Conservation (phyloP, 2,888 invertebrate genomes). For the Laspeyria flexula region DNA sequence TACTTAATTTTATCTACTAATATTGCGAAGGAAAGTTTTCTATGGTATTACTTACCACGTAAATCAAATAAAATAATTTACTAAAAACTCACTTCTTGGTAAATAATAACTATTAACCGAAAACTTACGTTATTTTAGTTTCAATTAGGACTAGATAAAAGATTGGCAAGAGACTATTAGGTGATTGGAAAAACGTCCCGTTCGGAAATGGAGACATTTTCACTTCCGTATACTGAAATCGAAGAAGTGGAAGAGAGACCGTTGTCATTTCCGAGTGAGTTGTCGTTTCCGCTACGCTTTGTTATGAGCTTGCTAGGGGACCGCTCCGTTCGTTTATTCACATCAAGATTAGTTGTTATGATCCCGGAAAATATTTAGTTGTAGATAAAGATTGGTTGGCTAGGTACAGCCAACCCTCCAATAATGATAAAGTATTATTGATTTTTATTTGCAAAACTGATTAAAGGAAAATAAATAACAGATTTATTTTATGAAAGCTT, state of each 20-base stretch:
- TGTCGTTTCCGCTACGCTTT: slow-evolving; percentile 40
- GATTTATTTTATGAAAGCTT: no score
- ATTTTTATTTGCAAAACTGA: no score
- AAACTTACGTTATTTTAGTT: no score
- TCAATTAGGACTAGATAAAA: slow-evolving; percentile 21
- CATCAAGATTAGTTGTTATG: slow-evolving; percentile 2
- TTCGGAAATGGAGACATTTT: slow-evolving; percentile 39
- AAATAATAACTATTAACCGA: no score
- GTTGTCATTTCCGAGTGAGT: slow-evolving; percentile 47
- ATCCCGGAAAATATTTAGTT: neutral
- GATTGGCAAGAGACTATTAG: slow-evolving; percentile 26
- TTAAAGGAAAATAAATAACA: no score
- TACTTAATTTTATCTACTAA: neutral
- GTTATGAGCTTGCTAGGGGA: slow-evolving; percentile 28
- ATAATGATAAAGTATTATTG: no score
- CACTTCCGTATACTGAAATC: slow-evolving; percentile 39
- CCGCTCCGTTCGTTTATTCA: slow-evolving; percentile 1
- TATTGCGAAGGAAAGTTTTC: no score
- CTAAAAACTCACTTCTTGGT: no score
- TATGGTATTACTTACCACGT: no score
- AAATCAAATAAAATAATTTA: no score
- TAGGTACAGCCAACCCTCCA: no score
- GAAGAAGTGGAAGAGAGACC: slow-evolving; percentile 41
- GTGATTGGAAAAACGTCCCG: slow-evolving; percentile 37
- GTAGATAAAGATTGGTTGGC: no score